Conservation (phyloP, 2,797 vertebrate species). For the Muscicapa striata region DNA sequence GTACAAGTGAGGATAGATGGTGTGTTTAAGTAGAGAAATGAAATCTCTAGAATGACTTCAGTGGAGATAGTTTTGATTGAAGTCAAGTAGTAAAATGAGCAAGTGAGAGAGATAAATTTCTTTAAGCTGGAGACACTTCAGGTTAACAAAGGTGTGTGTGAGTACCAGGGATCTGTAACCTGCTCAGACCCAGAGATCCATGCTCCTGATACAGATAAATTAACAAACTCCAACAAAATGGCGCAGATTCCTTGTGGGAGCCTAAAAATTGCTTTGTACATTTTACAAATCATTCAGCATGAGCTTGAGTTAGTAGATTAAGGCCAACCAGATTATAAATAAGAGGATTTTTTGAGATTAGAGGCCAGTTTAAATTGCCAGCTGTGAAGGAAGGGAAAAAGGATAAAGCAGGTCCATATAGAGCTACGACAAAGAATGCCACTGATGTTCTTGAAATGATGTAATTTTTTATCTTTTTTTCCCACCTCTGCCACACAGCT, state of each 20-base stretch:
- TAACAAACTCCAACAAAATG: background rate
- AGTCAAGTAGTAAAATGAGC: constrained; percentile 58
- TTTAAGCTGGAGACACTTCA: background rate
- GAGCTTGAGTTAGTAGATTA: constrained; percentile 23
- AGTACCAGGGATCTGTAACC: background rate
- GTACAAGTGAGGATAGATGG: constrained; percentile 59
- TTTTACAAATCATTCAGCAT: background rate
- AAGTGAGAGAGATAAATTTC: constrained; percentile 59
- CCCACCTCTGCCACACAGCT: background rate
- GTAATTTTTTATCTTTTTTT: background rate
- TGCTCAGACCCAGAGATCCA: background rate
- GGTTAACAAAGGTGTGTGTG: background rate
- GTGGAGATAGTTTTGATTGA: constrained; percentile 61
- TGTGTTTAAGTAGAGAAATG: constrained; percentile 62
- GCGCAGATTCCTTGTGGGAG: background rate
- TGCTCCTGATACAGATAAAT: background rate
- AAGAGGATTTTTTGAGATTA: constrained; percentile 10
- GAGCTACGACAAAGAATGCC: background rate
- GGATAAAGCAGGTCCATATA: background rate
- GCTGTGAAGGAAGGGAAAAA: background rate
- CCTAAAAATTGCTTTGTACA: background rate
- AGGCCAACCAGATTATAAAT: constrained; percentile 37
- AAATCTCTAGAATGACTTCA: constrained; percentile 62
- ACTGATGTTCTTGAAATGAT: background rate
- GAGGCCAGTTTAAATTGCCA: background rate